Conservation (phyloP, 2,888 invertebrate species). For the Caenorhabditis panamensis region DNA sequence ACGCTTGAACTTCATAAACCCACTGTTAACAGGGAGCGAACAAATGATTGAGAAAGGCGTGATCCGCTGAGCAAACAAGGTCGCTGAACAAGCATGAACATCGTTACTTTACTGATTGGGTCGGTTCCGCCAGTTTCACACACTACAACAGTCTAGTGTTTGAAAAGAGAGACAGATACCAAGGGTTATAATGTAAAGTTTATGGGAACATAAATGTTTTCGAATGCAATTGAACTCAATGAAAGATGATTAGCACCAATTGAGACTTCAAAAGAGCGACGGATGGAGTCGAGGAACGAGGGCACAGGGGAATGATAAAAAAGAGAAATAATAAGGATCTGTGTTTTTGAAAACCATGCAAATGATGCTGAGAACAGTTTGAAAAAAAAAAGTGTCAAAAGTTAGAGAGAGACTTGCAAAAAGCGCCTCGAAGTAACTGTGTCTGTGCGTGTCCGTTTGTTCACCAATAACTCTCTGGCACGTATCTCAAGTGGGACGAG, state of each 20-base stretch:
- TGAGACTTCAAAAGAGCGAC: too few relatives aligned
- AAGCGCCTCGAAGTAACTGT: constrained; percentile 38
- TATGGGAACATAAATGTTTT: too few relatives aligned
- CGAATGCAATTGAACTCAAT: too few relatives aligned
- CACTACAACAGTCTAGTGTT: constrained; percentile 6
- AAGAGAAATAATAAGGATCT: too few relatives aligned
- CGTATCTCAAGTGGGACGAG: constrained; percentile 56
- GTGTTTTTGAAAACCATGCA: too few relatives aligned
- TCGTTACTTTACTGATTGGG: constrained; percentile 37
- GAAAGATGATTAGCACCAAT: too few relatives aligned
- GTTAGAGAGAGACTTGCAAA: constrained; percentile 28
- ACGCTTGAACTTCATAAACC: constrained; percentile 52
- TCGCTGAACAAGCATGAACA: constrained; percentile 55
- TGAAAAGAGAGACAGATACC: neutral
- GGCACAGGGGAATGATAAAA: too few relatives aligned
- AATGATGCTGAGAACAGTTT: neutral
- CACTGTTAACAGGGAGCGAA: constrained; percentile 47
- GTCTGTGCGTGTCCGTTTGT: constrained; percentile 22
- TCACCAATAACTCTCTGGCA: constrained; percentile 28
- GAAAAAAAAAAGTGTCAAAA: constrained; percentile 33
- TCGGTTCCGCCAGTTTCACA: constrained; percentile 16
- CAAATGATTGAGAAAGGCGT: constrained; percentile 45
- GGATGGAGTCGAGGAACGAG: neutral
- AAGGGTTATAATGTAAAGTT: neutral
- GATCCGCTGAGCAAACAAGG: constrained; percentile 44